Conservation (phyloP, 2,113 vertebrate genomes). For the Elephas maximus region DNA sequence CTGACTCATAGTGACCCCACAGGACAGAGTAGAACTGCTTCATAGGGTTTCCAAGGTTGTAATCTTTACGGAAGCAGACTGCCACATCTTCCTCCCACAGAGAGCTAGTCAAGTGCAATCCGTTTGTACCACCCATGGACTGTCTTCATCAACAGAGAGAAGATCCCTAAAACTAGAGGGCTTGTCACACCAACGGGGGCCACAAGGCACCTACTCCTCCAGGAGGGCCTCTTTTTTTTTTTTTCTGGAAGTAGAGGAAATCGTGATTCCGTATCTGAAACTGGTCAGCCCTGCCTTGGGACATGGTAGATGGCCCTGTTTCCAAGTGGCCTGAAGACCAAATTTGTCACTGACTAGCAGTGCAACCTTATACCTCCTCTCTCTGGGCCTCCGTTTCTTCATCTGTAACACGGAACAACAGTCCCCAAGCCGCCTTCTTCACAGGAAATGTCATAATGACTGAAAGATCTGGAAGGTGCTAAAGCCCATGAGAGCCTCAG, state of each 20-base stretch:
- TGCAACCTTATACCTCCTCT: neutral
- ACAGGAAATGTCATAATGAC: accelerated
- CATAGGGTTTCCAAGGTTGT: neutral
- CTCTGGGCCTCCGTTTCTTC: neutral
- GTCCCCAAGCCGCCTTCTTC: neutral
- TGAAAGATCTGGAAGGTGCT: neutral
- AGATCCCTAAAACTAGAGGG: neutral
- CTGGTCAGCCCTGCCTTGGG: neutral
- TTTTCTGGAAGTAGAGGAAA: accelerated
- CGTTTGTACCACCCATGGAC: neutral
- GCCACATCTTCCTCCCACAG: neutral
- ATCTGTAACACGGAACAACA: neutral
- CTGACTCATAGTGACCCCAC: neutral
- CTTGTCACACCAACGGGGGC: neutral
- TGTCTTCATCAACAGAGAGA: neutral
- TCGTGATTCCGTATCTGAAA: neutral
- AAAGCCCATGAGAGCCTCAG: accelerated
- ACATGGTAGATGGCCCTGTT: neutral
- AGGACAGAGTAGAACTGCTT: neutral
- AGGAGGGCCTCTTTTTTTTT: neutral
- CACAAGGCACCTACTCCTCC: neutral
- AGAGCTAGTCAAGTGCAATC: too few species aligned
- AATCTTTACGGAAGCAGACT: too few species aligned
- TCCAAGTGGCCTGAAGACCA: neutral
- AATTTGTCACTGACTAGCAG: neutral